Evolutionary conservation across 2,113 vertebrate species (phyloP).

Genomic region (Tetraodon nigroviridis): DNA sequence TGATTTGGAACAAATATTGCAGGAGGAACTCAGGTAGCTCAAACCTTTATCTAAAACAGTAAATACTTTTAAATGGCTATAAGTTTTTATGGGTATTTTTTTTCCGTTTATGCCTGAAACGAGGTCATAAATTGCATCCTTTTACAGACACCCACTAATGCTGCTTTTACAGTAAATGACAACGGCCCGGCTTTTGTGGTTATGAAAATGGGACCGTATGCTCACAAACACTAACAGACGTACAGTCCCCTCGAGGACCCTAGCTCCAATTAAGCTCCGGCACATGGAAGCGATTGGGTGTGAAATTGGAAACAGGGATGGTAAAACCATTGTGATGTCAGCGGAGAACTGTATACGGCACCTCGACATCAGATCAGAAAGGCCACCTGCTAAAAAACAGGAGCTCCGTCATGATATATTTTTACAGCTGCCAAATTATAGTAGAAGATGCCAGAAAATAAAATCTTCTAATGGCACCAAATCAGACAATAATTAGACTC

Average conservation of each 20-base stretch:
- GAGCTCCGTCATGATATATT: neutral
- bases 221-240: slow-evolving; percentile 16
- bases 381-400: slow-evolving; percentile 15
- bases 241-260: slow-evolving; percentile 51
- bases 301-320: slow-evolving; percentile 70
- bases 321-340: slow-evolving; percentile 49
- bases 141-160: slow-evolving; percentile 21
- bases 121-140: too few species aligned
- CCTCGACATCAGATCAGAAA: slow-evolving; percentile 31
- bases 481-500: too few species aligned
- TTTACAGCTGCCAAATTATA: neutral
- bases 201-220: slow-evolving; percentile 38
- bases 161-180: slow-evolving; percentile 8
- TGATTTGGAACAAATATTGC: too few species aligned
- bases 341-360: slow-evolving; percentile 7
- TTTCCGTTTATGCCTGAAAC: too few species aligned
- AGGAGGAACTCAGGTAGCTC: too few species aligned
- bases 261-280: slow-evolving; percentile 62
- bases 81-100: too few species aligned
- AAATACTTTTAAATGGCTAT: too few species aligned
- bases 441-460: neutral
- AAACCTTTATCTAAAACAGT: too few species aligned
- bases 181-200: slow-evolving; percentile 13
- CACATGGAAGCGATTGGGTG: slow-evolving; percentile 68
- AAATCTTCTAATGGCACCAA: too few species aligned